Evolutionary conservation across 2,797 vertebrate species (phyloP), one percentile per base, ranked within the genome.

Genomic region (Delichon dasypus): DNA sequence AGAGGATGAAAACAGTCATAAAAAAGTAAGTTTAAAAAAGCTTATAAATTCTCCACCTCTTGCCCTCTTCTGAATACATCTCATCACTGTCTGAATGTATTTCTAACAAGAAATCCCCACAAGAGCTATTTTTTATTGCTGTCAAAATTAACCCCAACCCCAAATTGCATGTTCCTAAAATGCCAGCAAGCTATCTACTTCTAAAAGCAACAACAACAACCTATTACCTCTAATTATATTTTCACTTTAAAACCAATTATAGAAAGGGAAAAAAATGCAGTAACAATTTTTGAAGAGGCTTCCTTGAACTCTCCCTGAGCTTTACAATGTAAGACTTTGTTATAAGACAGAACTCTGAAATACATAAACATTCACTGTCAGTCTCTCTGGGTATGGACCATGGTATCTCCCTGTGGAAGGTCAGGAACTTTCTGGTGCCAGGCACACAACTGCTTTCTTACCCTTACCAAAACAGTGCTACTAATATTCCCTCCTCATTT

Each of bases 1-100:
- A 99, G 98, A 98, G 98, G 98, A 98, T 98, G 97, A 97, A 97
- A 98, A 98, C 98, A 98, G 98, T 97, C 95, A 97, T 89, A 97
- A 97, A 89, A 97, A 97, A 90, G 36, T 71, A 95, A 88, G 88
- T 93, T 93, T 93, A 91, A 68, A 88, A 95, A 95, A 89, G 51
- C n/a, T 94, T 83, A 85, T 36, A 85, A 91, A 80, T 94, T 84
- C 92, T 94, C 95, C 36, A 95, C 94, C 97, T 97, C 96, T 93
- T 97, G 92, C 93, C 93, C 85, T 97, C 94, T 96, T 97, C 94
- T 94, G 96, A 97, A 97, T 96, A 97, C 68, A 83, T 51, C 86
- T 95, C 91, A 85, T 70, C 74, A 26, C 21, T 34, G 30, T 8
- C 17, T 58, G 18, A 88, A 78, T 7, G 30, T 36, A 80, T 53